phyloP scores from a whole-genome alignment of 2,888 invertebrate genomes.

The Drosophila multiciliata region DNA sequence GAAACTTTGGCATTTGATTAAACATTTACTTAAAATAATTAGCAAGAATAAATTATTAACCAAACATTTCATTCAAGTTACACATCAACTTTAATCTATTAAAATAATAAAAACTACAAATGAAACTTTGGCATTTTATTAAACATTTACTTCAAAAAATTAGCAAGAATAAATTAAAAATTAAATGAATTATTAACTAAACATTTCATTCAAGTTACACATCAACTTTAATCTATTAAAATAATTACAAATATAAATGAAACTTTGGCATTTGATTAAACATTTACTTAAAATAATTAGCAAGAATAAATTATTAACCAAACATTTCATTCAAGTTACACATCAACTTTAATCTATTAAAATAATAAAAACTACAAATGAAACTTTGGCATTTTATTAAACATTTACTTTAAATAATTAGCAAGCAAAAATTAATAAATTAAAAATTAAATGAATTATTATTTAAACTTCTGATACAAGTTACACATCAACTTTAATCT shows the following conservation, averaged over 20 bases:
- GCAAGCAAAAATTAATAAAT: too few relatives aligned
- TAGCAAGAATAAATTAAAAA: too few relatives aligned
- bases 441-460: neutral
- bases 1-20: too few relatives aligned
- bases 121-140: neutral
- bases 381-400: neutral
- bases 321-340: neutral
- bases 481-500: neutral
- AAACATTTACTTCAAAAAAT: too few relatives aligned
- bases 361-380: neutral
- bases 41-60: neutral
- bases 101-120: slow-evolving; percentile 1
- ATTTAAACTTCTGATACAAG: neutral
- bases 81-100: neutral
- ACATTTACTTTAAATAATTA: too few relatives aligned
- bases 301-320: neutral
- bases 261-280: too few relatives aligned
- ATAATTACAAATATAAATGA: neutral
- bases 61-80: neutral
- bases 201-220: neutral
- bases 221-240: neutral
- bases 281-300: too few relatives aligned
- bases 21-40: too few relatives aligned
- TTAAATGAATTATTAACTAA: neutral
- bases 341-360: neutral